Percentiles rank a stretch among this genome's conserved stretches.
Conservation (phyloP, 2,888 invertebrate species). For the Drosophila colorata region DNA sequence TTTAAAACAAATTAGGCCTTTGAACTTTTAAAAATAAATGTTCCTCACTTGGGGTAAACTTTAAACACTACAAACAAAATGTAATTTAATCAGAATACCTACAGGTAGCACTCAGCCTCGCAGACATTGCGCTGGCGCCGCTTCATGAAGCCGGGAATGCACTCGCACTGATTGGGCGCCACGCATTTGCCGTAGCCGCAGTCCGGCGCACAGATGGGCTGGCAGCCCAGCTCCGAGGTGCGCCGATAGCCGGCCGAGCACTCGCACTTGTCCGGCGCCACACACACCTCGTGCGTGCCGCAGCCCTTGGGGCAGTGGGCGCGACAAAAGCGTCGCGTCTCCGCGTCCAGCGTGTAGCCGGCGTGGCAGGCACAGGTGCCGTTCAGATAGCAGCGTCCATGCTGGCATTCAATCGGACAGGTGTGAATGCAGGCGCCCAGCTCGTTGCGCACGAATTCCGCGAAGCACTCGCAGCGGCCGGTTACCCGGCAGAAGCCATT, state of each 20-base stretch:
- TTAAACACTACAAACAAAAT: too few species aligned
- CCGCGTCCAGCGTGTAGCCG: constrained; percentile 76
- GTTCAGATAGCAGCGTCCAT: constrained; percentile 88
- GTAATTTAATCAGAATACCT: constrained; percentile 35
- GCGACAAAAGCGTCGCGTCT: constrained; percentile 83
- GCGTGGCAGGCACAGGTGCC: constrained; percentile 88
- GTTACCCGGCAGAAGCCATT: constrained; percentile 86
- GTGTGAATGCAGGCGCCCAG: constrained; percentile 87
- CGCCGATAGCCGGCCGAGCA: constrained; percentile 79
- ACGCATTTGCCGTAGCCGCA: constrained; percentile 83
- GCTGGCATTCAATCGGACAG: constrained; percentile 89
- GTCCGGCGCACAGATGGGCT: constrained; percentile 82
- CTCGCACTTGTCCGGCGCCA: constrained; percentile 73
- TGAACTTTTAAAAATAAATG: too few species aligned
- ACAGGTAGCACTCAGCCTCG: constrained; percentile 83
- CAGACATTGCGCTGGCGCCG: constrained; percentile 79
- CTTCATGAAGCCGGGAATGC: constrained; percentile 85
- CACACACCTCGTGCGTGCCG: constrained; percentile 79
- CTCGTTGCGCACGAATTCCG: constrained; percentile 80
- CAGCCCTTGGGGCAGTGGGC: constrained; percentile 83
- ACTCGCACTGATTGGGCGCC: constrained; percentile 82
- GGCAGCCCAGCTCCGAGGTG: constrained; percentile 77
- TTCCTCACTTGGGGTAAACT: too few species aligned
- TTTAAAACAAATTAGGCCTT: too few species aligned
- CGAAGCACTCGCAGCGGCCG: constrained; percentile 82